Evolutionary conservation across 2,888 invertebrate species (phyloP).

Genomic region (Neelides folsomi): DNA sequence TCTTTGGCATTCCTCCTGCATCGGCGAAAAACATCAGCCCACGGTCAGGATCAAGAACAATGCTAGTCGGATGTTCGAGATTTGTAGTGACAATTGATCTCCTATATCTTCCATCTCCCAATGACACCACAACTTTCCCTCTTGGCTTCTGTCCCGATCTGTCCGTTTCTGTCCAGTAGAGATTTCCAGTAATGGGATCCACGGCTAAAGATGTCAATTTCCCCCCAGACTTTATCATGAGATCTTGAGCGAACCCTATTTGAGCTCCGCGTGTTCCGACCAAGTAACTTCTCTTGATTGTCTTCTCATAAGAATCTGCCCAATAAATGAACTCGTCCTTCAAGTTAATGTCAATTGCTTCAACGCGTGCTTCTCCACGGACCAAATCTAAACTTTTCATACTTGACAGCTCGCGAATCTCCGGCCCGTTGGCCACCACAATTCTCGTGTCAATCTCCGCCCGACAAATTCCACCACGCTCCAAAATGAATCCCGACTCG

Average conservation of each 20-base stretch:
- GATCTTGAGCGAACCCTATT: conserved; percentile 71
- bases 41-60: conserved; percentile 72
- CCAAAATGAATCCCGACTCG: conserved; percentile 60
- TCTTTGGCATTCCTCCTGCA: conserved; percentile 76
- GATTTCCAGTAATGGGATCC: conserved; percentile 84
- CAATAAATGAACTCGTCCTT: conserved; percentile 76
- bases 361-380: conserved; percentile 71
- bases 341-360: conserved; percentile 81
- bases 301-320: conserved; percentile 83
- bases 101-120: conserved; percentile 77
- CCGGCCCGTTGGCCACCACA: conserved; percentile 69
- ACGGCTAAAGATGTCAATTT: conserved; percentile 81
- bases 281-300: conserved; percentile 83
- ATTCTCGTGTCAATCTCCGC: conserved; percentile 48
- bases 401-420: conserved; percentile 48
- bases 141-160: conserved; percentile 43
- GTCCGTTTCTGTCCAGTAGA: conserved; percentile 86
- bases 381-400: conserved; percentile 51
- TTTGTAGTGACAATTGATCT: conserved; percentile 62
- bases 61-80: conserved; percentile 72
- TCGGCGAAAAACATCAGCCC: conserved; percentile 89
- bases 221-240: conserved; percentile 42
- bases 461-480: conserved; percentile 70
- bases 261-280: conserved; percentile 64
- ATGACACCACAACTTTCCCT: conserved; percentile 64